Evolutionary conservation across 2,888 invertebrate species (phyloP), one percentile per base, ranked within the genome.

Genomic region (Eupithecia subumbrata): DNA sequence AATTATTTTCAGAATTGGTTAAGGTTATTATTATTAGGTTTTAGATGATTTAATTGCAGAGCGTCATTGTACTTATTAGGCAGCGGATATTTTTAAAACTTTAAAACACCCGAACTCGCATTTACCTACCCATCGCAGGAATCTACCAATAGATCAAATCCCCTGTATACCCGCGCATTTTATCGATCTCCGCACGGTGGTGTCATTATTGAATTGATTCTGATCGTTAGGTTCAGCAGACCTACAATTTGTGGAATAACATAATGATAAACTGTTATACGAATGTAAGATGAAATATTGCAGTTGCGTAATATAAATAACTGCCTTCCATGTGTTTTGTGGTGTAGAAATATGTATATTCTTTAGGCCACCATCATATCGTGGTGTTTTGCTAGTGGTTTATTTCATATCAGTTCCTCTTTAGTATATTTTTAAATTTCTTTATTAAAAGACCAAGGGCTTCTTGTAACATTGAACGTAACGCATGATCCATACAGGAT

Each of bases 401-500:
- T 66, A 66, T 22, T 11, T 66, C 8, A 66, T 37, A 63, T 66
- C 66, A 37, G 66, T 11, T 30, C 34, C 37, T 40, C 1, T 18
- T 67, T 43, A 11, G 12, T 43, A 43, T 67, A 40, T 40, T 12
- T 25, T 45, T 12, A n/a, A 67, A 73, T 73, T 73, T 66, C 43
- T 25, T 22, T 25, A 60, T 25, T 3, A 14, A 25, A 60, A n/a
- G 63, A 69, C 30, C 69, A 67, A 71, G 25, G 30, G 30, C 60
- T 52, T 18, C 56, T 56, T 69, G 52, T 73, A 81, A 79, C 83
- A 82, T 83, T 85, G 83, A 83, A 83, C 81, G 75, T 76, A 77
- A 73, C 79, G 74, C 69, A 73, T 8, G 16, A 68, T 68, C 68
- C 68, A 68, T 68, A 43, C 12, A 25, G 43, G 9, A n/a, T 43